Percentiles rank a stretch among this genome's conserved stretches.
Evolutionary conservation across 2,797 vertebrate species (phyloP).

Genomic region (Channa striata): DNA sequence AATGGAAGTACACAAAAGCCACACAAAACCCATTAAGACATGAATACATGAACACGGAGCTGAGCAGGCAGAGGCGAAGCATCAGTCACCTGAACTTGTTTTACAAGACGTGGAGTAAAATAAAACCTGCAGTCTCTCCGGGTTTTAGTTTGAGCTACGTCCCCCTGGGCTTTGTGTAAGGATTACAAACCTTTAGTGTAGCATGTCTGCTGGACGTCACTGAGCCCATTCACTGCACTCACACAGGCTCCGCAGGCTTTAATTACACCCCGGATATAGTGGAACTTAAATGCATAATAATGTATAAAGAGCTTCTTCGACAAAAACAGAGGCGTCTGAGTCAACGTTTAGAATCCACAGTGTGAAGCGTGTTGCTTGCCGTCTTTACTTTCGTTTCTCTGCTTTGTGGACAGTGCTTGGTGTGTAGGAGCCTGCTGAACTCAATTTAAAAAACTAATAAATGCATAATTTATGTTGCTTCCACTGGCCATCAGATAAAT

Average conservation of each 20-base stretch:
- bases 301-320: background rate
- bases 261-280: background rate
- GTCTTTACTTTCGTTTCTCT: too few species aligned
- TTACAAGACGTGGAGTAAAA: slow-evolving; percentile 24
- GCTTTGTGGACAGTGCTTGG: too few species aligned
- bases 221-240: slow-evolving; percentile 14
- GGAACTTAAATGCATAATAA: slow-evolving; percentile 17
- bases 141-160: background rate
- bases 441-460: too few species aligned
- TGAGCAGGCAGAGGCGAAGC: slow-evolving; percentile 28
- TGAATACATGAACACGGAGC: slow-evolving; percentile 26
- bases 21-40: slow-evolving; percentile 35
- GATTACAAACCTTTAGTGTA: slow-evolving; percentile 32
- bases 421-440: too few species aligned
- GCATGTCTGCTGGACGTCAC: slow-evolving; percentile 18
- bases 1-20: slow-evolving; percentile 4
- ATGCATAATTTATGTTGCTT: too few species aligned
- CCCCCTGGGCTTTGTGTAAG: slow-evolving; percentile 2
- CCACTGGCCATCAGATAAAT: too few species aligned
- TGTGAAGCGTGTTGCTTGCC: background rate
- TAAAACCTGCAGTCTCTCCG: slow-evolving; percentile 7
- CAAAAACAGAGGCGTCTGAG: background rate
- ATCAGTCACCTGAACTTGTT: slow-evolving; percentile 24
- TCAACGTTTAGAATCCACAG: background rate
- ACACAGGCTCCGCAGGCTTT: background rate